Base-by-base conservation (phyloP, 2,113 vertebrate genomes). In the Callionymus lyra region DNA sequence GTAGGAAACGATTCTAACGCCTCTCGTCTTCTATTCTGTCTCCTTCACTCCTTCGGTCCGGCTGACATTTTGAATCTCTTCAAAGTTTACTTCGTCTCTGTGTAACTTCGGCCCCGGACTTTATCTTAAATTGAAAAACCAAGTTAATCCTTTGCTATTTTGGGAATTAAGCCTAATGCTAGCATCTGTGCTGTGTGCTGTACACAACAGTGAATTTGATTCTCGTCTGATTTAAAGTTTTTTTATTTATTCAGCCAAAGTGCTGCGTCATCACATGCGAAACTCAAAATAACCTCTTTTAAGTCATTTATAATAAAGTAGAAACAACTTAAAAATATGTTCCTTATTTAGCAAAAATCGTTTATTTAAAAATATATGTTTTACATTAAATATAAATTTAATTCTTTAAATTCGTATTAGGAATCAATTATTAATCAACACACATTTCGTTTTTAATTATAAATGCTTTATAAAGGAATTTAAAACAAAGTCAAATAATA, bases 91-190 rank as follows among this genome's bases (percentile, higher is more conserved):
- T 52, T 57, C 59, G 57, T 69, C 63, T 58, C 68, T 50, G 57
- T 52, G 51, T 8, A 27, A 27, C 21, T 27, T 27, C 63, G 54
- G 58, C 64, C 63, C n/a, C 74, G 76, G 63, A 70, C 72, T 72
- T 67, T 67, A 76, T 67, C 68, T 78, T 73, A 38, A 70, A 60
- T 80, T 75, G 70, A 70, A n/a, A 82, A 70, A 70, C 52, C 31
- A 33, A 65, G 56, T 65, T 77, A 80, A 82, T 79, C 77, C 66
- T 52, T n/a, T 66, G 50, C 66, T 78, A 76, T 76, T 79, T 73
- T 46, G 47, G 62, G 77, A 77, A 66, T 65, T 73, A 79, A 78
- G 64, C 67, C 59, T 72, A 59, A 74, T 70, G 58, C 59, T 65
- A 62, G 67, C 73, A 63, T 75, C 71, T 77, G 77, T 11, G 38